Base-by-base conservation (phyloP, 2,888 invertebrate genomes). In the Diloba caeruleocephala region DNA sequence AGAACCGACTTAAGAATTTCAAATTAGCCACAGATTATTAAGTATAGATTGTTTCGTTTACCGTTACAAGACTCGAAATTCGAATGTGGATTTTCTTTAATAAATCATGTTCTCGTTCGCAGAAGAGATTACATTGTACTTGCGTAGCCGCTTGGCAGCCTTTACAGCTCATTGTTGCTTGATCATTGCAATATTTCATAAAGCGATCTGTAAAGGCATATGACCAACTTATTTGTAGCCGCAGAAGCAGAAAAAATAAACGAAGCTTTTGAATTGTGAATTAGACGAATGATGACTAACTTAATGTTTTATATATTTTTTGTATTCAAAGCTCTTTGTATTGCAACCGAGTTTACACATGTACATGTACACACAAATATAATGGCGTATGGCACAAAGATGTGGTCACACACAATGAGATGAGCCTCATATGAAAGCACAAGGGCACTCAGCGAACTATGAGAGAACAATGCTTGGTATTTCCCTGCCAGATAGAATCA, bases 111-210 rank as follows among this genome's bases (percentile, higher is more conserved):
- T 78, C 73, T 73, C 75, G 74, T 84, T 82, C 81, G 67, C 54
- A 65, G 80, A 70, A 78, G 75, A 84, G 86, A 88, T 89, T 81
- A 85, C 87, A 87, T 88, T 89, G 87, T 86, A 75, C 84, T 81
- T 76, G 79, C 65, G 74, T 77, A 78, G 76, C 74, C 70, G 61
- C 55, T 71, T 71, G 55, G 67, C 57, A 66, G 74, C 58, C 59
- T 83, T 87, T 81, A 87, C 78, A 78, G 80, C 77, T 64, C 74
- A 84, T 87, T 87, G 84, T 87, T 79, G 76, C 53, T 63, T 69
- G 66, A 76, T 76, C 68, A 79, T 76, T 75, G 75, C 73, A 74
- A 79, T 79, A 75, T 74, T 69, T 70, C 71, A 74, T 74, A 75
- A 70, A 64, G 74, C 57, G 49, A 53, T 74, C 71, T 76, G 71